Conservation (phyloP, 2,888 invertebrate genomes). For the Pheosia gnoma region DNA sequence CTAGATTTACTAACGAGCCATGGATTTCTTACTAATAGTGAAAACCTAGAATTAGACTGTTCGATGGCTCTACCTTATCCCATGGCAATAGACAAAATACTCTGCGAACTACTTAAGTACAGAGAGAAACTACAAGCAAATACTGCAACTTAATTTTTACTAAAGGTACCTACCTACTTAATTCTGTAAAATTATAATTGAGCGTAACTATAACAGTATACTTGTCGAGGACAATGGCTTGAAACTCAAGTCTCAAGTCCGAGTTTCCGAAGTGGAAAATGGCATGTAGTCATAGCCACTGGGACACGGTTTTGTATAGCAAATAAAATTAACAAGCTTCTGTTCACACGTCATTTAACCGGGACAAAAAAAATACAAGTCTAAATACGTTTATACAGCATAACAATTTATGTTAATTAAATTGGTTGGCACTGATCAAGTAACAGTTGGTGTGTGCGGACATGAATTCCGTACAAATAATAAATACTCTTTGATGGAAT, state of each 20-base stretch:
- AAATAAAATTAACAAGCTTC: slow-evolving; percentile 61
- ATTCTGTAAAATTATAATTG: not conserved
- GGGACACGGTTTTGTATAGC: slow-evolving; percentile 50
- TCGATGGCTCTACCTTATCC: too few relatives aligned
- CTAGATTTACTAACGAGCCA: too few relatives aligned
- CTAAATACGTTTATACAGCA: slow-evolving; percentile 62
- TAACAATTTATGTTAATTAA: slow-evolving; percentile 68
- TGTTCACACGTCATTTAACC: slow-evolving; percentile 69
- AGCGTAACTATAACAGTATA: slow-evolving; percentile 17
- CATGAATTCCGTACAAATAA: slow-evolving; percentile 40
- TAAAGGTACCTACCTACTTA: not conserved
- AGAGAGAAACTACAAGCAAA: too few relatives aligned
- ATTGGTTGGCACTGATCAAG: slow-evolving; percentile 52
- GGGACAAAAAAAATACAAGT: slow-evolving; percentile 65
- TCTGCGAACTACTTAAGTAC: too few relatives aligned
- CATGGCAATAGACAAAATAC: too few relatives aligned
- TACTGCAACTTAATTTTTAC: too few relatives aligned
- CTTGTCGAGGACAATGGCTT: slow-evolving; percentile 35
- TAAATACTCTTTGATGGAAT: not conserved
- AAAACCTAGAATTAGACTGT: too few relatives aligned
- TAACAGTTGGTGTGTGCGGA: slow-evolving; percentile 32
- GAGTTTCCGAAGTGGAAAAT: slow-evolving; percentile 42
- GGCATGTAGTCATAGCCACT: slow-evolving; percentile 23
- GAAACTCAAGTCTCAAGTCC: slow-evolving; percentile 11
- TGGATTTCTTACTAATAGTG: too few relatives aligned